phyloP scores from a whole-genome alignment of 2,888 invertebrate species.

The Drosophila fungiperda region DNA sequence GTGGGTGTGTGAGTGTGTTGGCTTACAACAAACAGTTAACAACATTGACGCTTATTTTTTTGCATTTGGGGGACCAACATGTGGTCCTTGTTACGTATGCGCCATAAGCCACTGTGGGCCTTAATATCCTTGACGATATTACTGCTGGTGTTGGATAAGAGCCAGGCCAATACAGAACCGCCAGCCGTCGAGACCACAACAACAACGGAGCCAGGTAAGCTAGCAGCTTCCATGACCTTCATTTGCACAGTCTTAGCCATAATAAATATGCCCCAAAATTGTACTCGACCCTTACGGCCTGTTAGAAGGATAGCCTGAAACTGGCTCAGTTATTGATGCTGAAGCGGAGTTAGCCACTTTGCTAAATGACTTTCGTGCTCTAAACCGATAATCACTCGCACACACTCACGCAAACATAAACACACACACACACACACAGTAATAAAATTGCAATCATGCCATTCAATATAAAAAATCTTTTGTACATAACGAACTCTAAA shows the following conservation, averaged over 20 bases:
- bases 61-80: conserved; percentile 47
- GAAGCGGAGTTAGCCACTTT: conserved; percentile 58
- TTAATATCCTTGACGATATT: conserved; percentile 78
- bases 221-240: conserved; percentile 48
- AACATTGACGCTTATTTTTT: conserved; percentile 27
- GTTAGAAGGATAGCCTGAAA: not conserved
- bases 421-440: not conserved
- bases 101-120: conserved; percentile 81
- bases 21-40: conserved; percentile 13
- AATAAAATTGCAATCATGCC: not conserved
- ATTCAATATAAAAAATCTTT: conserved; percentile 22
- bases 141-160: conserved; percentile 77
- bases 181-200: conserved; percentile 71
- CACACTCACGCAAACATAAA: conserved; percentile 24
- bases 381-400: conserved; percentile 61
- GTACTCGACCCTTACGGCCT: not conserved
- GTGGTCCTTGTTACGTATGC: conserved; percentile 76
- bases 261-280: conserved; percentile 45
- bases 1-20: conserved; percentile 7
- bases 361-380: conserved; percentile 67
- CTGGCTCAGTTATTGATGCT: conserved; percentile 49
- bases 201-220: conserved; percentile 82
- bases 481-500: conserved; percentile 10
- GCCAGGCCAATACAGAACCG: conserved; percentile 74
- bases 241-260: conserved; percentile 16